Conservation (phyloP, 2,113 vertebrate genomes). For the Melanerpes aurifrons region DNA sequence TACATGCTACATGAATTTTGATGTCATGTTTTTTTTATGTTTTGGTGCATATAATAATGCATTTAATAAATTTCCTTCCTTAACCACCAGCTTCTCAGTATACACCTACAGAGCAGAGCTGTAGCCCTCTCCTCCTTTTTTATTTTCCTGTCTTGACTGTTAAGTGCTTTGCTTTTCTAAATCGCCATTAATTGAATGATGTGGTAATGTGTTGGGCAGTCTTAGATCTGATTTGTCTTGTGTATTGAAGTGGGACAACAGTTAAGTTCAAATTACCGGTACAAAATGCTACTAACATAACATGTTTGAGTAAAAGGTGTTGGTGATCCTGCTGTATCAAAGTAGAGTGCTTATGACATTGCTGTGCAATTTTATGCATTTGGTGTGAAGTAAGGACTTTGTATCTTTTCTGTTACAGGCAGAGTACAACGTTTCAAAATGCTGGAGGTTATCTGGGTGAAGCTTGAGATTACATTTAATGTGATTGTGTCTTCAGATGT, state of each 20-base stretch:
- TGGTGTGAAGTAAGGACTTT: slow-evolving; percentile 43
- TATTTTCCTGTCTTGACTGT: not conserved
- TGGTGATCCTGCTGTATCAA: not conserved
- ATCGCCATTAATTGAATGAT: not conserved
- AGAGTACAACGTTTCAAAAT: slow-evolving; percentile 62
- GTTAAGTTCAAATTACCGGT: not conserved
- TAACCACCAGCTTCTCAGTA: not conserved
- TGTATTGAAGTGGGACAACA: not conserved
- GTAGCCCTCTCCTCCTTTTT: not conserved
- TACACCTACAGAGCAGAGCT: not conserved
- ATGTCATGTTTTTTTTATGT: not conserved
- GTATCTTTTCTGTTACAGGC: slow-evolving; percentile 51
- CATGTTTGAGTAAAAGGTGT: not conserved
- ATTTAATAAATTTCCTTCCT: not conserved
- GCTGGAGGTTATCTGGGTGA: slow-evolving; percentile 65
- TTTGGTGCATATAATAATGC: not conserved
- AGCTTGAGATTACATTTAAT: slow-evolving; percentile 53
- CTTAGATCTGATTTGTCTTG: not conserved
- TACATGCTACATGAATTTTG: not conserved
- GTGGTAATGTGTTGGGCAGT: not conserved
- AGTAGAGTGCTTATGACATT: not conserved
- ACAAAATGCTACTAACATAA: not conserved
- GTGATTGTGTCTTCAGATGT: slow-evolving; percentile 49
- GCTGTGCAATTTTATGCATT: not conserved
- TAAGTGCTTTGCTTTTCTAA: not conserved